Base-by-base conservation (phyloP, 92 coral and sea anemone genomes). In the Phenganax stokvisi region DNA sequence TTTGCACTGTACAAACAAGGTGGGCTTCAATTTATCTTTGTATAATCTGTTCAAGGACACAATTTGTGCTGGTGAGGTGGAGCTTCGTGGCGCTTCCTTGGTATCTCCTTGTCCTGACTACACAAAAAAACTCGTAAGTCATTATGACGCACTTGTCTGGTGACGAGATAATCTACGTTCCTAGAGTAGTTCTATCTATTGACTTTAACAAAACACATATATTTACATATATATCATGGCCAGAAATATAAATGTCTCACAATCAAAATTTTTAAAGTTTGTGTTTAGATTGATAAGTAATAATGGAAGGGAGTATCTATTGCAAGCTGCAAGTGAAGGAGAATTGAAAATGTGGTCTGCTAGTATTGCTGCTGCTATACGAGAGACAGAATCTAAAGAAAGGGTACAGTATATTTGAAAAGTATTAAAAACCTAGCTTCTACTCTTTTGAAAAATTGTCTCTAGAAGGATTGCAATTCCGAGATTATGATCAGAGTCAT, bases 21-120 rank as follows among this genome's bases (percentile, higher is more conserved):
- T 37, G 47, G 47, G 47, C 47, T 37, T 37, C 29, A 12, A 37
- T 68, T 20, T 61, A 61, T 61, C 25, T 37, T 37, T 37, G 2
- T 37, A 37, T 37, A 37, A 20, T 37, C 30, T 65, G 37, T 80
- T 54, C 5, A 58, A 94, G 98, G 88, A 90, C 51, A 69, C 81
- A 16, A 90, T 87, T 20, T 87, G 84, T 64, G 89, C 90, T 56
- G 98, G 97, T 13, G 87, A 85, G 87, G 89, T 94, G 28, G 89
- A 87, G 0, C 86, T 94, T 55, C 88, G 83, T 68, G 98, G 98
- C 6, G 92, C 97, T 75, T 94, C 92, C 77, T 85, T 94, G 67
- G 98, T 94, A 47, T 86, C 96, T 68, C 98, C 98, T 6, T 94
- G 98, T 73, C 83, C 91, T 29, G 98, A 94, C 80, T 94, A 94